These are phyloP conservation scores for Ormyrus labotus DNA, from an alignment of 2,888 invertebrate species.

Conservation along the genomic window DNA sequence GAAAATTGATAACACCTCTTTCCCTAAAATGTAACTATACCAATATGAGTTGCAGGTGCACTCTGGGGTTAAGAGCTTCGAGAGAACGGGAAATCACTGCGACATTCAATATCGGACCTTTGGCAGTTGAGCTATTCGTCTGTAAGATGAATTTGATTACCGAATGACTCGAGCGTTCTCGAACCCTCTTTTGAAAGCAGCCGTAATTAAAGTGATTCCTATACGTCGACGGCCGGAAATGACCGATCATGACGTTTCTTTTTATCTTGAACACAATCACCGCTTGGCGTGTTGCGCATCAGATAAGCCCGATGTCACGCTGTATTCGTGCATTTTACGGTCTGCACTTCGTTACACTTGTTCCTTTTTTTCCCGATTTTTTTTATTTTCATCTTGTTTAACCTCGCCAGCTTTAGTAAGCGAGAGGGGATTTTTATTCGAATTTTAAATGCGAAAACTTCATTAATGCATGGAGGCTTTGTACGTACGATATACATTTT, in stretches of 20 bases:
- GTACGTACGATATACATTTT: too few species aligned
- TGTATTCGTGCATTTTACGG: too few species aligned
- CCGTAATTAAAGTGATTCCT: conserved; percentile 48
- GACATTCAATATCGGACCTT: conserved; percentile 41
- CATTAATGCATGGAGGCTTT: too few species aligned
- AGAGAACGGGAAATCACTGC: conserved; percentile 20
- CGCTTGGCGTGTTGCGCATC: neutral
- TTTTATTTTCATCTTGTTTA: too few species aligned
- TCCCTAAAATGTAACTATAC: too few species aligned
- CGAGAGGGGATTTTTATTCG: too few species aligned
- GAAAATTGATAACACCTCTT: too few species aligned
- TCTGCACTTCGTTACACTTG: too few species aligned
- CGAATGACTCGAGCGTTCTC: conserved; percentile 27
- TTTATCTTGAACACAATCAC: conserved; percentile 14
- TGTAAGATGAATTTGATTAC: conserved; percentile 53
- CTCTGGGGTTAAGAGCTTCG: neutral
- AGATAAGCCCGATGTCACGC: neutral
- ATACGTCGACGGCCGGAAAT: conserved; percentile 36
- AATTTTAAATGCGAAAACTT: too few species aligned
- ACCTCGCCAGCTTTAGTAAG: too few species aligned
- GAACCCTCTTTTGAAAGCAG: conserved; percentile 15
- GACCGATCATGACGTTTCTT: conserved; percentile 49
- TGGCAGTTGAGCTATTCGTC: conserved; percentile 34
- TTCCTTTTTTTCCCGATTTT: too few species aligned
- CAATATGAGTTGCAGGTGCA: too few species aligned